A percentile compares a stretch with the other conserved stretches of the same genome.
Evolutionary conservation across 2,113 vertebrate genomes (phyloP).

Genomic region (Spea multiplicata): DNA sequence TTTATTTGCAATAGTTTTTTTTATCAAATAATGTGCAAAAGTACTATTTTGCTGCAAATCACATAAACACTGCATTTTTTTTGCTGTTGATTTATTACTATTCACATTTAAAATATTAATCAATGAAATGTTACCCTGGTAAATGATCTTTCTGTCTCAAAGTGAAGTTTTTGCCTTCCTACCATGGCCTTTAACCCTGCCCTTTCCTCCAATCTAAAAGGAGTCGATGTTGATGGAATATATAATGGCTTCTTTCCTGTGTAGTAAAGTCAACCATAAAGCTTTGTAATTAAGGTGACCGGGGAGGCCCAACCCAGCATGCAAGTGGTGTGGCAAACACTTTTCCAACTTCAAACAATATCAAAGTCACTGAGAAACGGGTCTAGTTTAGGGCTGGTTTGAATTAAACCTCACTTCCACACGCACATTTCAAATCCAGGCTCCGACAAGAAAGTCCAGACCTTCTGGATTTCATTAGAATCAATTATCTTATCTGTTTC

Average conservation of each 20-base stretch:
- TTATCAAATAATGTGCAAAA: background rate
- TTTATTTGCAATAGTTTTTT: background rate
- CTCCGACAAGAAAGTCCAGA: conserved; percentile 86
- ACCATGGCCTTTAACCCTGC: conserved; percentile 91
- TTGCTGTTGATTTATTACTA: background rate
- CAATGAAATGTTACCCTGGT: conserved; percentile 77
- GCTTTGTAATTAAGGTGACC: conserved; percentile 97
- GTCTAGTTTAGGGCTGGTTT: conserved; percentile 90
- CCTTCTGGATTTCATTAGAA: conserved; percentile 99
- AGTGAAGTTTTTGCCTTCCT: conserved; percentile 81
- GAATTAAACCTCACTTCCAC: conserved; percentile 89
- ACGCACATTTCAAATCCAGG: conserved; percentile 90
- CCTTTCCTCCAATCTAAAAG: conserved; percentile 88
- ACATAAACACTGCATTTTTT: background rate
- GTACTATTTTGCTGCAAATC: background rate
- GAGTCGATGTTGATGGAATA: conserved; percentile 94
- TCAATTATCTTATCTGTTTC: conserved; percentile 99
- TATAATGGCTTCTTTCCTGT: conserved; percentile 97
- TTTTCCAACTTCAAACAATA: conserved; percentile 97
- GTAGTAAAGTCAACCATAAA: conserved; percentile 97
- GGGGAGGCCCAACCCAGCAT: conserved; percentile 89
- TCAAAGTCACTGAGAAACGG: conserved; percentile 85
- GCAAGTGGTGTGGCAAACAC: conserved; percentile 86
- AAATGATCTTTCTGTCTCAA: conserved; percentile 83
- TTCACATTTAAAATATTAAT: conserved; percentile 54